Percentiles rank a stretch among this genome's conserved stretches.
Evolutionary conservation across 2,888 invertebrate genomes (phyloP).

Genomic region (Scaptomyza polygonia): DNA sequence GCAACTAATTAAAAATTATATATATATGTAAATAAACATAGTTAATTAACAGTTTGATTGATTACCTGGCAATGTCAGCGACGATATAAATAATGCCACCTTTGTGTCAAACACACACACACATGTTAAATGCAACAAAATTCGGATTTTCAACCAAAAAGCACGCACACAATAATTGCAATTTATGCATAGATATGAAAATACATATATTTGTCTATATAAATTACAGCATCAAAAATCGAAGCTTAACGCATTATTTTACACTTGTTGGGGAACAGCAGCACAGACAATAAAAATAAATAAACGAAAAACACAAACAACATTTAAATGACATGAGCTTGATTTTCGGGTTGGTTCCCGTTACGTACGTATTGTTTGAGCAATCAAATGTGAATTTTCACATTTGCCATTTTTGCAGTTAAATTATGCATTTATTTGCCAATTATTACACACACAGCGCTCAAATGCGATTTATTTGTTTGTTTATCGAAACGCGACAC

Average conservation of each 20-base stretch:
- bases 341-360: neutral
- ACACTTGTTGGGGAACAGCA: conserved; percentile 18
- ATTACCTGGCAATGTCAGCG: conserved; percentile 53
- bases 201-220: conserved; percentile 24
- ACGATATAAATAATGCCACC: conserved; percentile 40
- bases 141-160: conserved; percentile 59
- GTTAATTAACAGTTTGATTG: conserved; percentile 75
- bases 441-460: conserved; percentile 22
- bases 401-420: conserved; percentile 41
- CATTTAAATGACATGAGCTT: neutral
- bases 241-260: conserved; percentile 51
- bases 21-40: conserved; percentile 40
- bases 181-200: conserved; percentile 34
- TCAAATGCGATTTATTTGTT: neutral
- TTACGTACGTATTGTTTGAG: neutral
- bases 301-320: neutral
- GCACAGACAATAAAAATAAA: neutral
- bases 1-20: conserved; percentile 59
- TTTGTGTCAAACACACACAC: neutral
- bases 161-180: conserved; percentile 71
- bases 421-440: conserved; percentile 59
- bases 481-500: conserved; percentile 1
- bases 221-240: conserved; percentile 66
- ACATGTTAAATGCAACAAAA: neutral
- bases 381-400: conserved; percentile 22